Base-by-base conservation (phyloP, 2,113 vertebrate species). In the Zootoca vivipara region DNA sequence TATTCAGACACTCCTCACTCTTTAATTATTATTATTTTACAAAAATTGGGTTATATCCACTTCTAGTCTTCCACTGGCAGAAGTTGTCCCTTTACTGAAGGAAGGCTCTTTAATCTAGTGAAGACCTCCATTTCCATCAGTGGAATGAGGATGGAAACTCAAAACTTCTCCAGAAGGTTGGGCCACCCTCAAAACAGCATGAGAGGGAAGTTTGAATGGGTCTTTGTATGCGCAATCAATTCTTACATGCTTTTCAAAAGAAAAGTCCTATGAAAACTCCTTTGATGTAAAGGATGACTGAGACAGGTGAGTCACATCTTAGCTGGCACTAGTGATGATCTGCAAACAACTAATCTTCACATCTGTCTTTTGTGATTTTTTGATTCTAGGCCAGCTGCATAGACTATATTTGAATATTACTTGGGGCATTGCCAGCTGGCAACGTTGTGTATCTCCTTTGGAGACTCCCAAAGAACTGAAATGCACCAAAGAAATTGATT, bases 141-240 rank as follows among this genome's bases (percentile, higher is more conserved):
- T 62, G 58, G 18, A 62, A 62, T 62, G 58, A 62, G 58, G 46
- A 52, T 52, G 46, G 46, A 52, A 52, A 52, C 58, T 62, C 58
- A 62, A 62, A 62, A 62, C 5, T 62, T 15, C 18, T 62, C 58
- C 58, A 62, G 58, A 62, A 62, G 58, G 13, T 62, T 62, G 58
- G 58, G 20, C 15, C 1, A 20, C 16, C 18, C 58, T 62, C 58
- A 62, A 20, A 62, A 62, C 18, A 20, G 18, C 58, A 20, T 4
- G 18, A 62, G 58, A 62, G 58, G 58, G 58, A 62, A 62, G 18
- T 90, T 84, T 72, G 58, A 91, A 94, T 87, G 79, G 24, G 67
- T 80, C 85, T 88, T 93, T 94, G 89, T 65, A 72, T 93, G 75
- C 89, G 69, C 3, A 85, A 52, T 83, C 79, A 72, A 81, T 91